Evolutionary conservation across 2,797 vertebrate genomes (phyloP).

Genomic region (Champsocephalus gunnari): DNA sequence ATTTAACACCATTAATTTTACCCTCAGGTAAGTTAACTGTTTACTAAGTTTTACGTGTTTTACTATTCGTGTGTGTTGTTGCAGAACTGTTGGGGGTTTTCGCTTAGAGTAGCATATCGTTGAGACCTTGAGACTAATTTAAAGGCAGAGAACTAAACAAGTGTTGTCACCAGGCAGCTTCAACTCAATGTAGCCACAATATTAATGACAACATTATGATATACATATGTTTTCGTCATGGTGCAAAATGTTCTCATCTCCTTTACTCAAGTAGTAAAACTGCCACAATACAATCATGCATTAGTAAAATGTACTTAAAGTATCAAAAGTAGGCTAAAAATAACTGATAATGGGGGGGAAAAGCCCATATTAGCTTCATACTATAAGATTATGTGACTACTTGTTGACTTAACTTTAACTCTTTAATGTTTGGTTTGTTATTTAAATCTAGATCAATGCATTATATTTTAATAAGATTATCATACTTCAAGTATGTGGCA

Average conservation of each 20-base stretch:
- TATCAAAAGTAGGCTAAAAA: not conserved
- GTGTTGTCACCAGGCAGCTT: too few species aligned
- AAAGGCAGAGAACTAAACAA: too few species aligned
- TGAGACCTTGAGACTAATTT: too few species aligned
- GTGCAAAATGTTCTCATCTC: too few species aligned
- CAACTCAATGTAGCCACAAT: too few species aligned
- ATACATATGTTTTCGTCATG: too few species aligned
- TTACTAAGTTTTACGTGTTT: fast-evolving
- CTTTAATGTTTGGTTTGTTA: not conserved
- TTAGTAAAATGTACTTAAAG: too few species aligned
- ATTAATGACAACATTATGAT: too few species aligned
- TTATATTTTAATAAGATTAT: not conserved
- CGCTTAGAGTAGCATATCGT: not conserved
- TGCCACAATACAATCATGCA: too few species aligned
- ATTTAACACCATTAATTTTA: conserved; percentile 34
- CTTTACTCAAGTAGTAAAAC: too few species aligned
- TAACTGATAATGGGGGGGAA: not conserved
- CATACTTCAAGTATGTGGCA: not conserved
- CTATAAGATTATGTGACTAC: not conserved
- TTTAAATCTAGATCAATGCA: not conserved
- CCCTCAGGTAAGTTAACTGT: conserved; percentile 51
- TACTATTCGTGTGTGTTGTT: not conserved
- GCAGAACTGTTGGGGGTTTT: not conserved
- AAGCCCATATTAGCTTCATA: not conserved
- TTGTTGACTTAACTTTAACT: not conserved